Evolutionary conservation across 2,113 vertebrate species (phyloP), one percentile per base, ranked within the genome.

Genomic region (Calypte anna): DNA sequence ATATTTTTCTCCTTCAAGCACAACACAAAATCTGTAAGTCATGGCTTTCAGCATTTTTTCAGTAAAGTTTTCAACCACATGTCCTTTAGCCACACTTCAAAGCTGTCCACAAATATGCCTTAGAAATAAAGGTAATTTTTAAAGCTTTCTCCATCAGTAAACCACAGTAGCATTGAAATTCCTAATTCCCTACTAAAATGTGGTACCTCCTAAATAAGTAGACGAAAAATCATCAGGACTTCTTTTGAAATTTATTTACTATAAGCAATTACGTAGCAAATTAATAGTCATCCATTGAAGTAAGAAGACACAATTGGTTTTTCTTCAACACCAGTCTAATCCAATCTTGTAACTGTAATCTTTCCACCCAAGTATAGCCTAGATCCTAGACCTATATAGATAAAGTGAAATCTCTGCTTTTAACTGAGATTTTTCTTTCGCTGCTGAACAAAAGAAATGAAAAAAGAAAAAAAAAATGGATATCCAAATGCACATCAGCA

Each of bases 191-290:
- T 50, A 36, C 74, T 91, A 79, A 84, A 69, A 89, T 57, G 25
- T 31, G 54, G 30, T 68, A 28, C 30, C 6, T 57, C 82, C 64
- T 83, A 57, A 91, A 73, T 19, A 68, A 50, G 31, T 77, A 72
- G 10, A 30, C 30, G 44, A 90, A 92, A 85, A 90, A 30, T 83
- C 67, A 14, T 64, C 23, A 30, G 23, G 53, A 43, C 14, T 8
- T 4, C 31, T 84, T 84, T 88, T 80, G 20, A 81, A 97, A 92
- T 63, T 76, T 67, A 54, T 59, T 89, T 84, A 51, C 44, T 79
- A 6, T 46, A 90, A 54, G 48, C 53, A 80, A 93, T 96, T 89
- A 9, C 38, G 24, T 54, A 61, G 15, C 5, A 73, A 58, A 82
- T 18, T 66, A 46, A 17, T 12, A 48, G 5, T 14, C 44, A 57